Base-by-base conservation (phyloP, 2,113 vertebrate species). In the Chroicocephalus ridibundus region DNA sequence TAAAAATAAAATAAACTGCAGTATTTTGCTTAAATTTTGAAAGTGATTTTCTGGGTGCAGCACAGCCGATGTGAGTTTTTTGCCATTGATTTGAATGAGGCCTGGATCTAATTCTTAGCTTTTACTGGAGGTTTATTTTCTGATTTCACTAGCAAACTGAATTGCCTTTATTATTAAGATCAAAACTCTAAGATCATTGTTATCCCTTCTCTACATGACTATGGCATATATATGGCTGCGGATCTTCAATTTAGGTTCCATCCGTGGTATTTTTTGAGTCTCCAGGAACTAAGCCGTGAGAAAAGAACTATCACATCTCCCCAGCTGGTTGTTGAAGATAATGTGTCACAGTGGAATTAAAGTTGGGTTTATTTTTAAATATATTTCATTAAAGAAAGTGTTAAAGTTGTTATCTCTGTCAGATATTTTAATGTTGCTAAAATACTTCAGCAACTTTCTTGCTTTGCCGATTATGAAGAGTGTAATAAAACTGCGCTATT, bases 401-500 rank as follows among this genome's bases (percentile, higher is more conserved):
- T 93, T 86, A 49, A 94, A 97, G 92, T 71, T 85, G 62, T 91
- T 93, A 90, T 92, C 82, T 94, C 72, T 88, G 61, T 95, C 92
- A 85, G 87, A 71, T 74, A 96, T 94, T 96, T 96, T 92, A 81
- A 93, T 24, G 85, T 96, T 94, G 68, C 81, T 97, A 74, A 95
- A 97, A 87, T 88, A 86, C 57, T 96, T 94, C 82, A 93, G 87
- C 5, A 13, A 88, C 83, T 91, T 95, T 97, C 92, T 96, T 93
- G 91, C 94, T 97, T 90, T 95, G 60, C 82, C n/a, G 84, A 70
- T 94, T 95, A 96, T 86, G 97, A 97, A 87, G 49, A n/a, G 90
- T 93, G 97, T 93, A 98, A 98, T 98, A 98, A 98, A 98, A 97
- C 97, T 74, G 68, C 25, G 62, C 94, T n/a, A 96, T 97, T 58